Conservation (phyloP, 2,797 vertebrate species). For the Acanthornis magna region DNA sequence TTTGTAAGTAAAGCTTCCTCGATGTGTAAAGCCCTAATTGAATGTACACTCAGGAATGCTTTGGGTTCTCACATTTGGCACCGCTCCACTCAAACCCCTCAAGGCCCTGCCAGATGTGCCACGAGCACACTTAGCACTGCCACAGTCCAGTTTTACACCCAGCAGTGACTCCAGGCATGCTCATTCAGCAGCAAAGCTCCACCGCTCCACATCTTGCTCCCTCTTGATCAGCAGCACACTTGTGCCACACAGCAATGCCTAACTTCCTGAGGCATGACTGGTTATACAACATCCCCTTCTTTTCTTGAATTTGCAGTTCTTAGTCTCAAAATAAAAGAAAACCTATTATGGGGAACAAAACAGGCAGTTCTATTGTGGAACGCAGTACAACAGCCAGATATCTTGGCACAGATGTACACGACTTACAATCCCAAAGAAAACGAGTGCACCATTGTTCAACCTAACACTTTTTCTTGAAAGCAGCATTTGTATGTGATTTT, state of each 20-base stretch:
- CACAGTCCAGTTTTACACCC: not conserved
- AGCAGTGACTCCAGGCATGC: not conserved
- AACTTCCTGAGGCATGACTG: not conserved
- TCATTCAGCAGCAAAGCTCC: not conserved
- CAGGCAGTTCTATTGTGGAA: not conserved
- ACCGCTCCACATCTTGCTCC: not conserved
- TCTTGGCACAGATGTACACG: not conserved
- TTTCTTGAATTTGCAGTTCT: not conserved
- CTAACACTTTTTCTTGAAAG: not conserved
- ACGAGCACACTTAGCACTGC: not conserved
- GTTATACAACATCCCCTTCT: not conserved
- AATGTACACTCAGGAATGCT: not conserved
- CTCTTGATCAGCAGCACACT: not conserved
- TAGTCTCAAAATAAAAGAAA: not conserved
- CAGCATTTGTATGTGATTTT: not conserved
- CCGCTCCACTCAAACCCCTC: not conserved
- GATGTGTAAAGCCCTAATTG: not conserved
- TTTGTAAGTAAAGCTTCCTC: not conserved
- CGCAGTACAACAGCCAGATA: not conserved
- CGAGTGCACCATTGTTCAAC: not conserved
- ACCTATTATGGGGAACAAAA: not conserved
- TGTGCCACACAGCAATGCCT: not conserved
- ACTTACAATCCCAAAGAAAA: not conserved
- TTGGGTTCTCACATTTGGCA: not conserved
- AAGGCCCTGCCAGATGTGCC: not conserved